Conservation (phyloP, 2,113 vertebrate genomes). For the Indicator maculatus region DNA sequence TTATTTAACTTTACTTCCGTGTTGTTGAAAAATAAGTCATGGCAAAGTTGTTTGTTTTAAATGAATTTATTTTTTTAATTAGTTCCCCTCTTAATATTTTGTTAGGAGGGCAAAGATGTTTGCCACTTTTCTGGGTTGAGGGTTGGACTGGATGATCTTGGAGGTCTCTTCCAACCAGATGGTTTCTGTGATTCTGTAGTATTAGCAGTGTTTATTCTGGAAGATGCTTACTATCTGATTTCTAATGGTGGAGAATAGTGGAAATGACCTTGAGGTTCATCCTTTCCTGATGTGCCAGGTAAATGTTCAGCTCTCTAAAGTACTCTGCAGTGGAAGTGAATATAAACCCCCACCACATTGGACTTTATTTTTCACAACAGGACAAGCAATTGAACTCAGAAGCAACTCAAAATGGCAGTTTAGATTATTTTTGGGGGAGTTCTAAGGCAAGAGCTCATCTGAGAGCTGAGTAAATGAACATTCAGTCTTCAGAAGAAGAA, state of each 20-base stretch:
- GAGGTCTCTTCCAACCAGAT: no score
- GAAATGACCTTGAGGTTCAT: not conserved
- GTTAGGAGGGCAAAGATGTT: not conserved
- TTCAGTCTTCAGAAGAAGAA: not conserved
- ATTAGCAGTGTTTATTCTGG: not conserved
- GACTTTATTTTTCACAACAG: not conserved
- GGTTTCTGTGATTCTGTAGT: not conserved
- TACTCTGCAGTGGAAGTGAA: not conserved
- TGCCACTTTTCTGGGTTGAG: not conserved
- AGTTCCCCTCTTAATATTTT: not conserved
- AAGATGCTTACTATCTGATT: not conserved
- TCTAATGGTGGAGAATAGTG: not conserved
- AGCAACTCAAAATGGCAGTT: not conserved
- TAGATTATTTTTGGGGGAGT: not conserved
- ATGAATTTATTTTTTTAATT: not conserved
- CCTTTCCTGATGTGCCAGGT: not conserved
- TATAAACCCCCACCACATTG: not conserved
- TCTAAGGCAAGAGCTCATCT: not conserved
- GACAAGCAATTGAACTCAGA: not conserved
- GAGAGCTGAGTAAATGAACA: not conserved
- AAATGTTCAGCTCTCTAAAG: not conserved
- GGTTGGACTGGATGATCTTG: no score
- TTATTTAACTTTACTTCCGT: not conserved
- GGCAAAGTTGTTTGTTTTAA: not conserved
- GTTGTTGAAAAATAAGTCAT: not conserved